Percentiles rank a stretch among this genome's conserved stretches.
Conservation (phyloP, 1,140 invertebrate genomes). For the Sycophaga agraensis region DNA sequence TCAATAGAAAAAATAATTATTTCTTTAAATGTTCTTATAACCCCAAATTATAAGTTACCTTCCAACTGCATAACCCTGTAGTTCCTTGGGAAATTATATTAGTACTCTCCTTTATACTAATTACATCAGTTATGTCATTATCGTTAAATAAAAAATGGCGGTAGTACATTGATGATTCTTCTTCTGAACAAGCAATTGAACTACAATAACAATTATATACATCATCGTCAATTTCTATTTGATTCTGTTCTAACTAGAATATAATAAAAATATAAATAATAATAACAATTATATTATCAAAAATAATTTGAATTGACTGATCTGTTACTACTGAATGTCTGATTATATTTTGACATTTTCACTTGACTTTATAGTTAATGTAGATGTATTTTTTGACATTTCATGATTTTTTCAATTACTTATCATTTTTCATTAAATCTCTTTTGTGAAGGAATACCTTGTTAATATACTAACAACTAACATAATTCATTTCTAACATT, state of each 20-base stretch:
- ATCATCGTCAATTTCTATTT: constrained; percentile 49
- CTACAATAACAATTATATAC: constrained; percentile 54
- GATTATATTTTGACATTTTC: too few species aligned
- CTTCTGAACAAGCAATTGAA: constrained; percentile 41
- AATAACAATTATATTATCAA: too few species aligned
- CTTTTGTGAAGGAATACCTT: too few species aligned
- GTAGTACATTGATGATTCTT: constrained; percentile 44
- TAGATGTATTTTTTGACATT: too few species aligned
- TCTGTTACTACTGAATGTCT: too few species aligned
- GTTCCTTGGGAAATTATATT: constrained; percentile 62
- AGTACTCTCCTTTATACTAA: constrained; percentile 59
- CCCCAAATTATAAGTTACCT: constrained; percentile 43
- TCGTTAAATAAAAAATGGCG: constrained; percentile 55
- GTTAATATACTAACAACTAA: too few species aligned
- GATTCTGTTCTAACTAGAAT: constrained; percentile 46
- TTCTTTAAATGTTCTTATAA: constrained; percentile 16
- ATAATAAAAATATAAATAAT: not conserved
- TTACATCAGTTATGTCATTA: constrained; percentile 28
- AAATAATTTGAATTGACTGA: too few species aligned
- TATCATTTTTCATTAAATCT: too few species aligned
- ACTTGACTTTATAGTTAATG: too few species aligned
- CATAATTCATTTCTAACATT: not conserved
- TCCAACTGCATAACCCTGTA: constrained; percentile 62
- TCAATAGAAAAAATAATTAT: not conserved
- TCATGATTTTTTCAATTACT: too few species aligned